Conservation (phyloP, 2,888 invertebrate genomes). For the Pycnomerus fuliginosus region DNA sequence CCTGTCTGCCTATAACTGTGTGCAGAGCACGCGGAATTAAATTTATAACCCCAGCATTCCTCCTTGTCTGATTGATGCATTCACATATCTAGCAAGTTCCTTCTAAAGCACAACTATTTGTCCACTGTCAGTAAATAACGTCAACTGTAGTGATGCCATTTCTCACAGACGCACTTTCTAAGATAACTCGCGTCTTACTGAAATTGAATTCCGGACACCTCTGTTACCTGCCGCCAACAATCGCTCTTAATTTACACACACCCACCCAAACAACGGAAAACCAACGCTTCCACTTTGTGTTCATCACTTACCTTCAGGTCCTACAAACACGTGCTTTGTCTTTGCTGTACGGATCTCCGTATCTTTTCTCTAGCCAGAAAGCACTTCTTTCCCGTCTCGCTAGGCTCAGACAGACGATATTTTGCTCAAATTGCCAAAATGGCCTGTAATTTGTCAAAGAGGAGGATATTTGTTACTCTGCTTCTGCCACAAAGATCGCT, state of each 20-base stretch:
- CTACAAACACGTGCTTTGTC: too few relatives aligned
- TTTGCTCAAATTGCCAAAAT: too few relatives aligned
- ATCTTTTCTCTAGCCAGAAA: too few relatives aligned
- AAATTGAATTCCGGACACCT: slow-evolving; percentile 34
- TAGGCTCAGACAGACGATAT: too few relatives aligned
- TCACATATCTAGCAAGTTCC: slow-evolving; percentile 33
- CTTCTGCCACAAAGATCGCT: too few relatives aligned
- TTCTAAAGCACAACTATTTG: slow-evolving; percentile 35
- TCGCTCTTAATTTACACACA: slow-evolving; percentile 15
- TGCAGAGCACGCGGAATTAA: slow-evolving; percentile 15
- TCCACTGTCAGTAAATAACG: slow-evolving; percentile 37
- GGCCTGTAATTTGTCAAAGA: too few relatives aligned
- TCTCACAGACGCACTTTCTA: slow-evolving; percentile 34
- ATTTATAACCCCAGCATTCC: slow-evolving; percentile 24
- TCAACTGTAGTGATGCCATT: slow-evolving; percentile 33
- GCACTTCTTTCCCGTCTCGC: too few relatives aligned
- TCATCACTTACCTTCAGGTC: too few relatives aligned
- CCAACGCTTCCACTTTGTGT: too few relatives aligned
- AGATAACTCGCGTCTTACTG: slow-evolving; percentile 28
- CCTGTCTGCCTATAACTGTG: slow-evolving; percentile 17
- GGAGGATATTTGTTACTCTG: too few relatives aligned
- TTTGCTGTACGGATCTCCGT: too few relatives aligned
- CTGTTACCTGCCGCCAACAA: slow-evolving; percentile 15
- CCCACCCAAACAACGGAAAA: too few relatives aligned
- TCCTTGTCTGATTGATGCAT: slow-evolving; percentile 29